Evolutionary conservation across 2,888 invertebrate genomes (phyloP).

Genomic region (Xanthostigma xanthostigma): DNA sequence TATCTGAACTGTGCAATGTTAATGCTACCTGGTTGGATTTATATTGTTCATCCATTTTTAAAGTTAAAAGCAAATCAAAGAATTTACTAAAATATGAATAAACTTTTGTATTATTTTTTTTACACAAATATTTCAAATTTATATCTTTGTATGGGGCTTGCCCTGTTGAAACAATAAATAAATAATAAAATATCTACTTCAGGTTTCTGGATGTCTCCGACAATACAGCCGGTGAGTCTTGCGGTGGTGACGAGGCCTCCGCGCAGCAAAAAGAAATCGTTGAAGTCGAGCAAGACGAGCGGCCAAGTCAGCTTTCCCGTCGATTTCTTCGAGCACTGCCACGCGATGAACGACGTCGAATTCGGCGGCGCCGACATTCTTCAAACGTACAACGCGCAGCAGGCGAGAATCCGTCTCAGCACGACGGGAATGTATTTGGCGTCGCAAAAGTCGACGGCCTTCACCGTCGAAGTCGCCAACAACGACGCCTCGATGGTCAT

Average conservation of each 20-base stretch:
- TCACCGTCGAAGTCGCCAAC: conserved; percentile 75
- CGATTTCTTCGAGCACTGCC: conserved; percentile 95
- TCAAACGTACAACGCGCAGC: conserved; percentile 86
- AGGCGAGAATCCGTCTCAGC: conserved; percentile 81
- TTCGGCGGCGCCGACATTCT: conserved; percentile 89
- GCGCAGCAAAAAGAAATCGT: conserved; percentile 41
- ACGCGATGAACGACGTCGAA: conserved; percentile 81
- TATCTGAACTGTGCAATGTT: no score
- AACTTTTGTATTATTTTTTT: no score
- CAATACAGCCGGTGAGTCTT: conserved; percentile 38
- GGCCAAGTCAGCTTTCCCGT: conserved; percentile 72
- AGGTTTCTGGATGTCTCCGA: conserved; percentile 51
- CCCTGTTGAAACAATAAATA: no score
- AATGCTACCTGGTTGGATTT: no score
- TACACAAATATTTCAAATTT: no score
- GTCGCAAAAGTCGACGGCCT: conserved; percentile 80
- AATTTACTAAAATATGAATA: no score
- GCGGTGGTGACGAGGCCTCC: conserved; percentile 27
- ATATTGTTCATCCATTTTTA: no score
- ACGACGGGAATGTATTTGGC: conserved; percentile 83
- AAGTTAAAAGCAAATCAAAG: no score
- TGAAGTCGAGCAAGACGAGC: conserved; percentile 42
- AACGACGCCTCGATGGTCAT: conserved; percentile 79
- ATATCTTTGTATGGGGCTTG: no score
- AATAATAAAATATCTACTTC: conserved; percentile 1